phyloP scores from a whole-genome alignment of 2,113 vertebrate genomes.

The Cavia aperea region DNA sequence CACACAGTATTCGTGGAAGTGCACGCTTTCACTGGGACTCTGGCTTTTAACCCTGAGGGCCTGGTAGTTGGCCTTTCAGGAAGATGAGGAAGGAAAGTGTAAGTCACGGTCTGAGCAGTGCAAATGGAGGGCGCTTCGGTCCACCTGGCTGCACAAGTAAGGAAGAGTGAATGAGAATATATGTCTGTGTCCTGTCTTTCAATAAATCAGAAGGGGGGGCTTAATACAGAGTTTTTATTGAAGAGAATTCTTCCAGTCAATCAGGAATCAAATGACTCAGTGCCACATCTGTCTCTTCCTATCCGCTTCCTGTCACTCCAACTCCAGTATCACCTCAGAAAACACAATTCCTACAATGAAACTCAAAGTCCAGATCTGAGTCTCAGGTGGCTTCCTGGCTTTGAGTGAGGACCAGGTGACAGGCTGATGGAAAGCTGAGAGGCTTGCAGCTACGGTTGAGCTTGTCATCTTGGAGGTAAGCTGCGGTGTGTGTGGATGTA shows the following conservation, averaged over 20 bases:
- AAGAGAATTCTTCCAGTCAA: background rate
- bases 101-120: background rate
- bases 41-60: background rate
- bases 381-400: background rate
- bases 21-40: background rate
- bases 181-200: background rate
- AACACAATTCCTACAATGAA: background rate
- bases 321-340: background rate
- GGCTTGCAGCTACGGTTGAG: background rate
- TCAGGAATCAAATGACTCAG: background rate
- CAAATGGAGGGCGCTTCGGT: no score
- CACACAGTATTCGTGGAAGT: rapidly evolving
- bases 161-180: no score
- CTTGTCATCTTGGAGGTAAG: background rate
- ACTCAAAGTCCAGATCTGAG: background rate
- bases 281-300: background rate
- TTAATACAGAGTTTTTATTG: background rate
- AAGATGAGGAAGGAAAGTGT: rapidly evolving
- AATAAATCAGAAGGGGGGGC: background rate
- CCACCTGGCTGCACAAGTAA: rapidly evolving
- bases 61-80: background rate
- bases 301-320: background rate
- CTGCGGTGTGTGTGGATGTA: background rate
- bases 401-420: background rate
- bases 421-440: background rate